Evolutionary conservation across 2,113 vertebrate species (phyloP).

Genomic region (Neopipo cinnamomea): DNA sequence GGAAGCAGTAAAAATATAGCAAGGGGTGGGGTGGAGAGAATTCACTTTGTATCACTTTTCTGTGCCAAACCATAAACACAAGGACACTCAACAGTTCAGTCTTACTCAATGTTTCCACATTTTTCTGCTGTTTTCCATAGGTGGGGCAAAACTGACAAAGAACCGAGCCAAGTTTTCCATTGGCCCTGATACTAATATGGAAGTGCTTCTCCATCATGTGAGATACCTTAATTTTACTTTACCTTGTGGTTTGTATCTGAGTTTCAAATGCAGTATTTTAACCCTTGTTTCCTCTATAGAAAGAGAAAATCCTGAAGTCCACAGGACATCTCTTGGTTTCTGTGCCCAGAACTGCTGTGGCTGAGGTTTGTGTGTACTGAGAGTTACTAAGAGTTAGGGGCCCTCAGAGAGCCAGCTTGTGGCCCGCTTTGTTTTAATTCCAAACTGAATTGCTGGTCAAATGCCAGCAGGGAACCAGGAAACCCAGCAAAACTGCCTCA

Average conservation of each 20-base stretch:
- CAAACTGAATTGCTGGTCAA: neutral
- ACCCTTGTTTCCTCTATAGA: neutral
- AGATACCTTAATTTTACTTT: neutral
- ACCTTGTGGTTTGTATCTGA: neutral
- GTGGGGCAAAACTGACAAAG: slow-evolving; percentile 56
- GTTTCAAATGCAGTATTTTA: neutral
- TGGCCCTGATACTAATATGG: slow-evolving; percentile 15
- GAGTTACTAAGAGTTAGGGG: neutral
- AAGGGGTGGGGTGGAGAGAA: neutral
- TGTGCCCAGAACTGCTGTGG: neutral
- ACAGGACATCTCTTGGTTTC: neutral
- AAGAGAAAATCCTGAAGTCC: neutral
- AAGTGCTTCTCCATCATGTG: neutral
- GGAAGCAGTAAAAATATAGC: slow-evolving; percentile 18
- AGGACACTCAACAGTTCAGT: slow-evolving; percentile 39
- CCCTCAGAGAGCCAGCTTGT: neutral
- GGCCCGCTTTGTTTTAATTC: neutral
- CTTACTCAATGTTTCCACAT: slow-evolving; percentile 63
- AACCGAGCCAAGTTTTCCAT: slow-evolving; percentile 26
- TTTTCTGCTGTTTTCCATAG: slow-evolving; percentile 63
- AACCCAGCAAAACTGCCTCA: neutral
- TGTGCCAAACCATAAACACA: slow-evolving; percentile 60
- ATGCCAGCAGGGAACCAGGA: neutral
- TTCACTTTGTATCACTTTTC: slow-evolving; percentile 44
- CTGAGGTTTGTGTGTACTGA: neutral